Conservation (phyloP, 2,797 vertebrate species). For the Sebastolobus altivelis region DNA sequence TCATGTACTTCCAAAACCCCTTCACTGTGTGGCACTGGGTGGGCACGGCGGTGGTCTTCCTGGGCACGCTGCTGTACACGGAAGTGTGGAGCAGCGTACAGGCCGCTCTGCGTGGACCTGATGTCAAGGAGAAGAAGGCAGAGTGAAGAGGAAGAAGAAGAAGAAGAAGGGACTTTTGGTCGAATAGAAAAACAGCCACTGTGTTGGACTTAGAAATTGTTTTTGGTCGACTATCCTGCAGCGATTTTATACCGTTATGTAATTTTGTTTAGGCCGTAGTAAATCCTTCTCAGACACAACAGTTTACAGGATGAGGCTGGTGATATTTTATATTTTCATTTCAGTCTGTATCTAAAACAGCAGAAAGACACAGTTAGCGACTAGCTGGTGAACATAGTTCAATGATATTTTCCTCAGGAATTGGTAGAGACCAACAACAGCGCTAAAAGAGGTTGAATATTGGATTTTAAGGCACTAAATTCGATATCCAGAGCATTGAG, state of each 20-base stretch:
- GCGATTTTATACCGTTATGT: conserved; percentile 40
- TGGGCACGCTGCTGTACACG: conserved; percentile 94
- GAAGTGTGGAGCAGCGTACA: conserved; percentile 89
- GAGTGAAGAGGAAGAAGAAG: conserved; percentile 65
- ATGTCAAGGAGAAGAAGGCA: conserved; percentile 73
- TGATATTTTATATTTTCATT: conserved; percentile 14
- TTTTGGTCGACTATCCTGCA: conserved; percentile 19
- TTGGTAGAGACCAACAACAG: neutral
- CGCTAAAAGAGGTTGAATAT: neutral
- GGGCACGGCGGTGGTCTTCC: conserved; percentile 92
- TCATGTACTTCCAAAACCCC: conserved; percentile 95
- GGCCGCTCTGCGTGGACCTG: conserved; percentile 52
- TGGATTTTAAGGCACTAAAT: neutral
- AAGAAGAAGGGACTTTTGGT: conserved; percentile 37
- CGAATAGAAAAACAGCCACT: neutral
- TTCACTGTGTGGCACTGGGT: conserved; percentile 97
- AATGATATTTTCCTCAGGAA: too few relatives aligned
- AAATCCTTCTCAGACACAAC: neutral
- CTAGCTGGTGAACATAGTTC: neutral
- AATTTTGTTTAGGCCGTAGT: neutral
- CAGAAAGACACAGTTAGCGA: neutral
- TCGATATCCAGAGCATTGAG: neutral
- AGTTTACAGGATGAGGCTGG: conserved; percentile 9
- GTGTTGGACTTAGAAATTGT: conserved; percentile 20
- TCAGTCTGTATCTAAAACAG: neutral